These are phyloP conservation scores for Mamestra brassicae DNA, from an alignment of 2,888 invertebrate species.

Conservation along the genomic window DNA sequence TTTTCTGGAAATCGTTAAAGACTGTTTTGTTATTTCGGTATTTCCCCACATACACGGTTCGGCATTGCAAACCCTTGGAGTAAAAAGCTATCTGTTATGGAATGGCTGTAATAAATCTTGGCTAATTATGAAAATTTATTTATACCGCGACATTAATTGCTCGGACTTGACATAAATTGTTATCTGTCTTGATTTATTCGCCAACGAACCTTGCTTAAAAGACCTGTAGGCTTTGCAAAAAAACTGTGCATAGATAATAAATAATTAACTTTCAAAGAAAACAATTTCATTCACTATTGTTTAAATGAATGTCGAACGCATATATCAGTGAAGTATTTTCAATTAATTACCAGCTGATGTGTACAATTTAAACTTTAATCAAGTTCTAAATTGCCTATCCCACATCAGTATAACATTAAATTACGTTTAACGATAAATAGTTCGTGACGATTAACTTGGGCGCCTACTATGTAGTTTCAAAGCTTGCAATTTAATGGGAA, in stretches of 20 bases:
- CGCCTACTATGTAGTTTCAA: conserved; percentile 39
- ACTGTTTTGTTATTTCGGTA: conserved; percentile 27
- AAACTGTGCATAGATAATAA: background rate
- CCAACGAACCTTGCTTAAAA: conserved; percentile 41
- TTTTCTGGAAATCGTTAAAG: conserved; percentile 23
- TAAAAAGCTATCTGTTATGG: conserved; percentile 49
- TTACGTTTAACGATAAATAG: conserved; percentile 60
- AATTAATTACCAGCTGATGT: conserved; percentile 57
- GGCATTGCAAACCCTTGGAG: conserved; percentile 62
- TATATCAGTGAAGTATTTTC: conserved; percentile 38
- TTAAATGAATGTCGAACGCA: conserved; percentile 16
- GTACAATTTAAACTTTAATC: conserved; percentile 64
- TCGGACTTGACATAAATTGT: conserved; percentile 67
- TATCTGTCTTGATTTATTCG: conserved; percentile 71
- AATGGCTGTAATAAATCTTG: conserved; percentile 60
- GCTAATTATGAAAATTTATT: conserved; percentile 71
- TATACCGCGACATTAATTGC: conserved; percentile 72
- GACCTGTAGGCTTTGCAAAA: conserved; percentile 39
- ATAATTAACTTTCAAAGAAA: conserved; percentile 9
- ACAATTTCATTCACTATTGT: conserved; percentile 22
- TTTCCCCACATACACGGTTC: conserved; percentile 14
- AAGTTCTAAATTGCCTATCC: conserved; percentile 60
- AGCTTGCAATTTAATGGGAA: conserved; percentile 47
- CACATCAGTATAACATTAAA: conserved; percentile 55
- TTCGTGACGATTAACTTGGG: conserved; percentile 54